Percentiles rank a stretch among this genome's conserved stretches.
Evolutionary conservation across 1,140 invertebrate genomes (phyloP).

Genomic region (Bombus sibiricus): DNA sequence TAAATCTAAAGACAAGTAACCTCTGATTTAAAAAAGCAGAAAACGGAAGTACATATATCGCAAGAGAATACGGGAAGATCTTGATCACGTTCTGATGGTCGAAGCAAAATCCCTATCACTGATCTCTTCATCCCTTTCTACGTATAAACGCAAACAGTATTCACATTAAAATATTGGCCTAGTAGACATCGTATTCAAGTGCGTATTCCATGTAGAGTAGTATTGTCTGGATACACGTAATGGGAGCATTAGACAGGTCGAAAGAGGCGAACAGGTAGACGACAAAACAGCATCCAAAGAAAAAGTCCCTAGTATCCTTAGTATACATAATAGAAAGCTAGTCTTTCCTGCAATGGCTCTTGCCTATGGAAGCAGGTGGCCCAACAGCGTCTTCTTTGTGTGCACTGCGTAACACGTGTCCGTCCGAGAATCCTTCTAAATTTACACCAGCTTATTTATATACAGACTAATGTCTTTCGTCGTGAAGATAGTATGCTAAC

Average conservation of each 20-base stretch:
- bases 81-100: constrained; percentile 63
- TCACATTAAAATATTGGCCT: constrained; percentile 60
- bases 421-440: constrained; percentile 3
- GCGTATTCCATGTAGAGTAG: background rate
- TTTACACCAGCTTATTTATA: constrained; percentile 26
- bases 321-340: constrained; percentile 71
- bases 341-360: constrained; percentile 62
- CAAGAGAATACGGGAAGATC: constrained; percentile 54
- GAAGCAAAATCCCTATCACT: constrained; percentile 22
- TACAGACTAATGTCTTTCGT: background rate
- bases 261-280: constrained; percentile 65
- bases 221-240: background rate
- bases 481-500: background rate
- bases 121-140: constrained; percentile 3
- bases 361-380: constrained; percentile 55
- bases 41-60: constrained; percentile 37
- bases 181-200: background rate
- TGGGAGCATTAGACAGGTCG: constrained; percentile 22
- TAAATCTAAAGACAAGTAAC: background rate
- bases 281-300: constrained; percentile 71
- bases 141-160: constrained; percentile 34
- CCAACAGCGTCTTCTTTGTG: background rate
- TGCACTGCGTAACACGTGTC: background rate
- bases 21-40: background rate
- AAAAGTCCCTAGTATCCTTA: constrained; percentile 67